Conservation (phyloP, 2,113 vertebrate genomes). For the Reinhardtius hippoglossoides region DNA sequence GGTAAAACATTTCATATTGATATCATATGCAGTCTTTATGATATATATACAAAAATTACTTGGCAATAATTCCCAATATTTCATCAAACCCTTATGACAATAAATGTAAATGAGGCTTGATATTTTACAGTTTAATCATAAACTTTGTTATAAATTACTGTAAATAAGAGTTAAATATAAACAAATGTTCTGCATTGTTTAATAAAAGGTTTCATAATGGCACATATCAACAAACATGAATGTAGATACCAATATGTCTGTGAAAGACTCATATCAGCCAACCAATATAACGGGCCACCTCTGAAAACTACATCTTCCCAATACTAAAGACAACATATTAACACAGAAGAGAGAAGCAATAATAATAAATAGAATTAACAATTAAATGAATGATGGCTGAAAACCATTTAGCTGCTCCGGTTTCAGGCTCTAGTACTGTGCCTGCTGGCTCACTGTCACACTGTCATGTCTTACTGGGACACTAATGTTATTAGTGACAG, state of each 20-base stretch:
- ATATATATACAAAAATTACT: too few relatives aligned
- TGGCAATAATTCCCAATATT: too few relatives aligned
- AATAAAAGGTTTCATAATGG: too few relatives aligned
- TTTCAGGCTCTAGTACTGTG: not conserved
- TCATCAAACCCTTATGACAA: too few relatives aligned
- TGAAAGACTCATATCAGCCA: not conserved
- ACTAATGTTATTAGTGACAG: constrained; percentile 1
- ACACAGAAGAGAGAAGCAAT: not conserved
- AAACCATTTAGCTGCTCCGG: not conserved
- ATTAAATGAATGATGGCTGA: not conserved
- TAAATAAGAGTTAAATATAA: too few relatives aligned
- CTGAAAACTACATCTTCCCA: not conserved
- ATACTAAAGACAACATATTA: not conserved
- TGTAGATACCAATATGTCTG: not conserved
- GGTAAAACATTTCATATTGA: too few relatives aligned
- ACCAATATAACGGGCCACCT: not conserved
- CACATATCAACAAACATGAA: too few relatives aligned
- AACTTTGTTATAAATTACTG: too few relatives aligned
- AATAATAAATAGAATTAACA: not conserved
- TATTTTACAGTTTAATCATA: too few relatives aligned
- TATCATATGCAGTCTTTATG: too few relatives aligned
- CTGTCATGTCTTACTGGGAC: not conserved
- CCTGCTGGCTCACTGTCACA: not conserved
- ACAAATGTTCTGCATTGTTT: too few relatives aligned
- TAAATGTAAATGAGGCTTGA: too few relatives aligned